A percentile compares a stretch with the other conserved stretches of the same genome.
These are phyloP conservation scores for Cryptoprocta ferox DNA, from an alignment of 2,797 vertebrate species.

Conservation along the genomic window DNA sequence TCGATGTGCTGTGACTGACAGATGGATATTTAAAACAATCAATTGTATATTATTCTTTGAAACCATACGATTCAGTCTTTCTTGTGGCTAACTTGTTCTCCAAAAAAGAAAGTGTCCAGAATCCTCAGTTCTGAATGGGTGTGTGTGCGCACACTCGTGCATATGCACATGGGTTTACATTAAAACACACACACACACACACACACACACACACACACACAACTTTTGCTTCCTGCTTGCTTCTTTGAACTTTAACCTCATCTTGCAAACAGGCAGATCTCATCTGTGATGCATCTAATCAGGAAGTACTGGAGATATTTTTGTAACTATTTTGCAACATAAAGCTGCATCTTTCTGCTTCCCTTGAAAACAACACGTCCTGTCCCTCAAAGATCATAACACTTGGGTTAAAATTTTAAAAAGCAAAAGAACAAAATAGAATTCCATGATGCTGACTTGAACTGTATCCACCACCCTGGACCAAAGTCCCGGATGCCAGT, in stretches of 20 bases:
- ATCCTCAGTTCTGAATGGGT: not conserved
- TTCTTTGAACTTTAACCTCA: not conserved
- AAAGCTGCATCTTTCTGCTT: conserved; percentile 26
- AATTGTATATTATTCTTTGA: not conserved
- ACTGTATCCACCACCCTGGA: not conserved
- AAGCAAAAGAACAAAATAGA: conserved; percentile 29
- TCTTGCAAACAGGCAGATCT: not conserved
- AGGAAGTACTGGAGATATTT: conserved; percentile 58
- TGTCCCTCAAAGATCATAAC: conserved; percentile 47
- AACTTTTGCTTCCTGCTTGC: not conserved
- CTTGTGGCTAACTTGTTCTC: not conserved
- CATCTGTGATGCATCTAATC: conserved; percentile 44
- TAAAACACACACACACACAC: not conserved
- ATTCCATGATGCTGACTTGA: conserved; percentile 21
- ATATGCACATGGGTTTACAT: not conserved
- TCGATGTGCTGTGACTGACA: not conserved
- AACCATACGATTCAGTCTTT: not conserved
- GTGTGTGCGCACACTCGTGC: fast-evolving
- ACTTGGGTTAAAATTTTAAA: not conserved
- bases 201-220: no score
- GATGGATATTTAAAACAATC: conserved; percentile 32
- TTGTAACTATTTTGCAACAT: conserved; percentile 59
- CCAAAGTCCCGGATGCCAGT: not conserved
- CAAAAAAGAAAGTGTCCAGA: not conserved
- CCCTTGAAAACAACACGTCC: conserved; percentile 40